These are phyloP conservation scores for Autographa gamma DNA, from an alignment of 2,888 invertebrate genomes.

Conservation along the genomic window DNA sequence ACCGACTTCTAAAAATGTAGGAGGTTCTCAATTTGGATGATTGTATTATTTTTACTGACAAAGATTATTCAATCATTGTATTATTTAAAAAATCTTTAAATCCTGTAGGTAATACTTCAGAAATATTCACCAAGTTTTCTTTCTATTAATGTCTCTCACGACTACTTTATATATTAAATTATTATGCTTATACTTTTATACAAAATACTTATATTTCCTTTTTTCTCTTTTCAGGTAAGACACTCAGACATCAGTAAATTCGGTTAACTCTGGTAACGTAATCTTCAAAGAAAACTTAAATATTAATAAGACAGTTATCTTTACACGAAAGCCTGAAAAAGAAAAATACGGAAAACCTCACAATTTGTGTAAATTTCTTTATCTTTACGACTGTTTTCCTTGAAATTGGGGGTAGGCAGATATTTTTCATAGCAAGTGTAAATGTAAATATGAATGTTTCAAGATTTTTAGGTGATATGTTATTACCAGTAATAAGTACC, in stretches of 20 bases:
- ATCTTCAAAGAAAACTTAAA: not conserved
- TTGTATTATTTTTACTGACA: too few species aligned
- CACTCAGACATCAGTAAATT: not conserved
- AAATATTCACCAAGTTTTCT: not conserved
- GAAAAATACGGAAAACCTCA: slow-evolving; percentile 4
- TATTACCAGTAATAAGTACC: too few species aligned
- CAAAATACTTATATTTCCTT: not conserved
- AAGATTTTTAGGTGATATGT: too few species aligned
- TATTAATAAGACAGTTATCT: slow-evolving; percentile 4
- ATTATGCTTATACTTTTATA: too few species aligned
- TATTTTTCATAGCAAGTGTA: too few species aligned
- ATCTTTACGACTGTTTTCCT: not conserved
- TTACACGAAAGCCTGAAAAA: not conserved
- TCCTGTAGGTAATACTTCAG: too few species aligned
- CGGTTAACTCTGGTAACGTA: slow-evolving; percentile 4
- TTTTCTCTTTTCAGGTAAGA: slow-evolving; percentile 46
- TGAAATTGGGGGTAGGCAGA: not conserved
- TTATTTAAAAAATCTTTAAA: too few species aligned
- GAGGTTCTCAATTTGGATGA: too few species aligned
- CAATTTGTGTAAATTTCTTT: not conserved
- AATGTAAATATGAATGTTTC: too few species aligned
- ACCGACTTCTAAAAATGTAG: too few species aligned
- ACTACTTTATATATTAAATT: not conserved
- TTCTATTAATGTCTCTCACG: not conserved
- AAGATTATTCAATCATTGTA: too few species aligned